Percentiles rank a stretch among this genome's conserved stretches.
phyloP scores from a whole-genome alignment of 2,888 invertebrate species.

The Hirtodrosophila trivittata region DNA sequence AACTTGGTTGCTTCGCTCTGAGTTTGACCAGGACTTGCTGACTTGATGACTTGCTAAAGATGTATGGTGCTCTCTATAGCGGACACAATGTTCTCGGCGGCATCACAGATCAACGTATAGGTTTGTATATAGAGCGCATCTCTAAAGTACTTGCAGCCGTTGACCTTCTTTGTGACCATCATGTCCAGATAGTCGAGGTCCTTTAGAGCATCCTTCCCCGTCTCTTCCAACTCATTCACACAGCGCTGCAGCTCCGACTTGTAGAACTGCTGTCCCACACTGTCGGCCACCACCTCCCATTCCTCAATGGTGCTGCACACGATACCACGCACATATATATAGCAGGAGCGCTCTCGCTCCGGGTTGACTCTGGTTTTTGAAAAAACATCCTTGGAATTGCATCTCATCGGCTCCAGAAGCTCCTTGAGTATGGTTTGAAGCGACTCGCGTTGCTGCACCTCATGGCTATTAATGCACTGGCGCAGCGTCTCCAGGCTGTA shows the following conservation, averaged over 20 bases:
- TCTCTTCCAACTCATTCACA: conserved; percentile 3
- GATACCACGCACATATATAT: conserved; percentile 70
- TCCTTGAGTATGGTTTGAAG: conserved; percentile 34
- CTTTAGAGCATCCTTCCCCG: not conserved
- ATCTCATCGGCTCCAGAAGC: conserved; percentile 49
- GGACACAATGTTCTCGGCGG: conserved; percentile 76
- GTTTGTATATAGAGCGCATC: conserved; percentile 79
- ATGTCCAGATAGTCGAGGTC: conserved; percentile 22
- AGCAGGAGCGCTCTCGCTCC: conserved; percentile 56
- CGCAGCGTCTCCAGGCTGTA: conserved; percentile 35
- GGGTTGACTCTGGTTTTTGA: conserved; percentile 23
- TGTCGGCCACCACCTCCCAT: conserved; percentile 60
- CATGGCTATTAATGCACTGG: conserved; percentile 26
- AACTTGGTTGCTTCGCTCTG: not conserved
- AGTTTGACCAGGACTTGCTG: too few relatives aligned
- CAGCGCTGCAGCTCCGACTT: conserved; percentile 55
- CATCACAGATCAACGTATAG: conserved; percentile 71
- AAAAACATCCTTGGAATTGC: conserved; percentile 35
- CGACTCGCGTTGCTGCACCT: conserved; percentile 25
- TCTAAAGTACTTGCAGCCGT: conserved; percentile 60
- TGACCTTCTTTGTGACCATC: conserved; percentile 43
- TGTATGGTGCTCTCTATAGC: conserved; percentile 72
- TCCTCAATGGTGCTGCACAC: conserved; percentile 67
- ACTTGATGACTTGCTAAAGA: conserved; percentile 9
- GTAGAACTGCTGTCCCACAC: conserved; percentile 60